Percentiles rank a stretch among this genome's conserved stretches.
Conservation (phyloP, 2,113 vertebrate genomes). For the Bothrops jararaca region DNA sequence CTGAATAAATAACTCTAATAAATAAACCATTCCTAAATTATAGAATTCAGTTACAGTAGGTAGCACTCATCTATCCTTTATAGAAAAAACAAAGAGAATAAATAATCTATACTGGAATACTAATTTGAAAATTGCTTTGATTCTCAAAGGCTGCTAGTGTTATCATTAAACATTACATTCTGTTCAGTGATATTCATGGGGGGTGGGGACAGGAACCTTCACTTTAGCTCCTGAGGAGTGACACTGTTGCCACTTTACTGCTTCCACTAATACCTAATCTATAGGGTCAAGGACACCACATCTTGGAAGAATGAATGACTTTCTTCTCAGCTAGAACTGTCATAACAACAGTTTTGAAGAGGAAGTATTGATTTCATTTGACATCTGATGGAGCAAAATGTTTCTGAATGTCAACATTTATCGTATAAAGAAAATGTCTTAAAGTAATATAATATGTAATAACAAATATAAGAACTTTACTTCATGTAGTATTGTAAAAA, state of each 20-base stretch:
- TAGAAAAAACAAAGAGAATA: neutral
- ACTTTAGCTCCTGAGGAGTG: neutral
- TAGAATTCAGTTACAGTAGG: neutral
- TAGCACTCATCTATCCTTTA: neutral
- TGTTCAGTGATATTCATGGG: neutral
- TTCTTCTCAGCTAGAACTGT: slow-evolving; percentile 7
- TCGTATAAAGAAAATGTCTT: slow-evolving; percentile 23
- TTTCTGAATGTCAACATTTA: slow-evolving; percentile 13
- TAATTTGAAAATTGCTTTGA: neutral
- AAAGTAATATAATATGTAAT: slow-evolving; percentile 28
- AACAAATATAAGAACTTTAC: slow-evolving; percentile 34
- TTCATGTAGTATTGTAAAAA: slow-evolving; percentile 14
- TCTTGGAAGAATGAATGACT: slow-evolving; percentile 22
- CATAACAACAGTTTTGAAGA: slow-evolving; percentile 7
- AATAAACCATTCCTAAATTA: neutral
- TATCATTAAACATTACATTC: neutral
- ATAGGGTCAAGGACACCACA: neutral
- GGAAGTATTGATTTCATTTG: neutral
- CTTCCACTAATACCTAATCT: neutral
- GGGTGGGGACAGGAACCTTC: no score
- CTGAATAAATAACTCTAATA: neutral
- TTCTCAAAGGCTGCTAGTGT: neutral
- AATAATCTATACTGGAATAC: neutral
- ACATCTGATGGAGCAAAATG: slow-evolving; percentile 16
- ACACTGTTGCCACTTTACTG: neutral